phyloP scores from a whole-genome alignment of 2,113 vertebrate genomes.

The Platysteira castanea region DNA sequence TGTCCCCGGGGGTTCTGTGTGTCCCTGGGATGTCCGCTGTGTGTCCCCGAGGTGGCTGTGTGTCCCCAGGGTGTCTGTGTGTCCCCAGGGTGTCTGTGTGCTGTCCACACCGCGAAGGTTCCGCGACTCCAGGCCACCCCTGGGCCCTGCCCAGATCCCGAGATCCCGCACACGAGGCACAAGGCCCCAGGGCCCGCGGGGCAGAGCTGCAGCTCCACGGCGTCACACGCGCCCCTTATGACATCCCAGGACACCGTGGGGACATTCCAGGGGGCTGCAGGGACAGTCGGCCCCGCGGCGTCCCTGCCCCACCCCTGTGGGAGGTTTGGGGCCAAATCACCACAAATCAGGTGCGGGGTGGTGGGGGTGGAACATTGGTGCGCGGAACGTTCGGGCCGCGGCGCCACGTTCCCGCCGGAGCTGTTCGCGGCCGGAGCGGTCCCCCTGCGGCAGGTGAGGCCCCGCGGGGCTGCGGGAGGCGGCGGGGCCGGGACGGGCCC shows the following conservation, averaged over 20 bases:
- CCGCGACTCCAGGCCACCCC: rapidly evolving
- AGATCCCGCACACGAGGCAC: rapidly evolving
- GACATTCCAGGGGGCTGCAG: not conserved
- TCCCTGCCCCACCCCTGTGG: rapidly evolving
- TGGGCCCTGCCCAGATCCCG: rapidly evolving
- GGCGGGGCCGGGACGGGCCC: not conserved
- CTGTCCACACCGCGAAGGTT: too few relatives aligned
- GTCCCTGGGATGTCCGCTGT: rapidly evolving
- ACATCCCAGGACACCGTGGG: rapidly evolving
- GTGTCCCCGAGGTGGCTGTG: too few relatives aligned
- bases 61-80: rapidly evolving
- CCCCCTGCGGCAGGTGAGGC: slow-evolving; percentile 5
- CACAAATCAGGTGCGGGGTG: rapidly evolving
- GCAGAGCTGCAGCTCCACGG: not conserved
- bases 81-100: not conserved
- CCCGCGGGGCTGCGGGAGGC: not conserved
- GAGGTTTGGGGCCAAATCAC: not conserved
- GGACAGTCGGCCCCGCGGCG: not conserved
- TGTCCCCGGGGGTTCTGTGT: too few relatives aligned
- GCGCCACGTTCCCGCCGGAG: not conserved
- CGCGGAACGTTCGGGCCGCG: not conserved
- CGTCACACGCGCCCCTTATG: rapidly evolving
- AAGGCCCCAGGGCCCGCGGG: rapidly evolving
- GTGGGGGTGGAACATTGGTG: not conserved
- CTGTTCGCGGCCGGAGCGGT: not conserved